These are phyloP conservation scores for Tholera decimalis DNA, from an alignment of 2,888 invertebrate species.

Conservation along the genomic window DNA sequence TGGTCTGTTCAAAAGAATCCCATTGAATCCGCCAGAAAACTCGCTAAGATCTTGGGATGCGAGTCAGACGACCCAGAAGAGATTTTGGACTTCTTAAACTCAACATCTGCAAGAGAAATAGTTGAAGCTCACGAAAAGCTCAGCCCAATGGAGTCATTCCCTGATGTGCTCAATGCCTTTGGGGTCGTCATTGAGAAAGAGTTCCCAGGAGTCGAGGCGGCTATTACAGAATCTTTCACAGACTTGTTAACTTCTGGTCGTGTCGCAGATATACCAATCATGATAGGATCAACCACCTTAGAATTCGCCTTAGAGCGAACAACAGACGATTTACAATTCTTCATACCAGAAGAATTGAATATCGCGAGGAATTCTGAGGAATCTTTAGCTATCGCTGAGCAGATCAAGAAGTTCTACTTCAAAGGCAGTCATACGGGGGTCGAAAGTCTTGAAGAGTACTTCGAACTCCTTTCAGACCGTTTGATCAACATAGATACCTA, in stretches of 20 bases:
- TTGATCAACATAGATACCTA: slow-evolving; percentile 78
- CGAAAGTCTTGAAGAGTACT: slow-evolving; percentile 77
- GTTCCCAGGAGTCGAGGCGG: slow-evolving; percentile 81
- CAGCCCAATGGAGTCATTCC: slow-evolving; percentile 50
- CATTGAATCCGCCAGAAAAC: slow-evolving; percentile 76
- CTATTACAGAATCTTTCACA: slow-evolving; percentile 80
- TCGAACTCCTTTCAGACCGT: slow-evolving; percentile 79
- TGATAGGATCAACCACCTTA: slow-evolving; percentile 81
- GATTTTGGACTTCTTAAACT: slow-evolving; percentile 80
- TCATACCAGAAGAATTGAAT: slow-evolving; percentile 80
- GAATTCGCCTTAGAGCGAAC: slow-evolving; percentile 75
- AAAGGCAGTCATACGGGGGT: slow-evolving; percentile 73
- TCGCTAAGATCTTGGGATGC: slow-evolving; percentile 80
- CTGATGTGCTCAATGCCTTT: slow-evolving; percentile 66
- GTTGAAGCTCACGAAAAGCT: slow-evolving; percentile 76
- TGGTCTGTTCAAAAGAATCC: slow-evolving; percentile 79
- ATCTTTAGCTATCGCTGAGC: slow-evolving; percentile 75
- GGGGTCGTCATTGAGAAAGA: slow-evolving; percentile 83
- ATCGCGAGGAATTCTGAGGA: slow-evolving; percentile 78
- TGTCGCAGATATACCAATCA: slow-evolving; percentile 80
- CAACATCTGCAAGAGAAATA: slow-evolving; percentile 81
- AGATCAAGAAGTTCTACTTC: slow-evolving; percentile 80
- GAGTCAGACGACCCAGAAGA: slow-evolving; percentile 80
- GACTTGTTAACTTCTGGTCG: slow-evolving; percentile 83
- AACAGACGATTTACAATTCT: slow-evolving; percentile 77